These are phyloP conservation scores for Synanthedon vespiformis DNA, from an alignment of 2,888 invertebrate genomes.

Conservation along the genomic window DNA sequence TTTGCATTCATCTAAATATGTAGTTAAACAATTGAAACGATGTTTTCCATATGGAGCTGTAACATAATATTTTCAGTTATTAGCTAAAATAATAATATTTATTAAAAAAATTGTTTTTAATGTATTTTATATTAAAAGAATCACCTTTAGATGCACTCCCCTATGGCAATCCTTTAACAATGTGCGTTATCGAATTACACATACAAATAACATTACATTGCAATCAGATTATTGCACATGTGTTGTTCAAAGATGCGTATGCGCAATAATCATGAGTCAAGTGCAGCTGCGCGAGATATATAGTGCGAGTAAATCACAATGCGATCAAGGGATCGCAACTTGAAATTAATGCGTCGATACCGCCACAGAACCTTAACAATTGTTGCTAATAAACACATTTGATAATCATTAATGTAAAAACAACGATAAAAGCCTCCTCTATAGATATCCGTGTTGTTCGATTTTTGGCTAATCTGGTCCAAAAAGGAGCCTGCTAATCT, in stretches of 20 bases:
- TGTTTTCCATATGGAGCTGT: too few relatives aligned
- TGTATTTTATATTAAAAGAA: too few relatives aligned
- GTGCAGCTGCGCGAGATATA: constrained; percentile 51
- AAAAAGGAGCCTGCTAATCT: too few relatives aligned
- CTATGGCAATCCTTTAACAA: not conserved
- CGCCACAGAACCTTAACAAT: not conserved
- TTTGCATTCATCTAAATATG: too few relatives aligned
- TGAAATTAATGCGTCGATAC: not conserved
- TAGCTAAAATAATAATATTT: too few relatives aligned
- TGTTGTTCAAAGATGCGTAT: constrained; percentile 12
- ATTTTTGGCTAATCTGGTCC: too few relatives aligned
- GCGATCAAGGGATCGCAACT: constrained; percentile 10
- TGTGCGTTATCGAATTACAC: not conserved
- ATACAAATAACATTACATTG: constrained; percentile 3
- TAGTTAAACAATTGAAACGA: too few relatives aligned
- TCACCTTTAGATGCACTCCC: not conserved
- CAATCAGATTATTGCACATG: constrained; percentile 7
- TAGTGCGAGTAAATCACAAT: constrained; percentile 53
- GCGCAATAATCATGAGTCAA: constrained; percentile 40
- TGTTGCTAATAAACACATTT: not conserved
- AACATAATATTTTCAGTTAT: too few relatives aligned
- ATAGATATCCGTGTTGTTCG: too few relatives aligned
- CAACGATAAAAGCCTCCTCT: too few relatives aligned
- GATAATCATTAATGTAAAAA: too few relatives aligned
- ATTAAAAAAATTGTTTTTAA: too few relatives aligned